Conservation (phyloP, 2,797 vertebrate genomes). For the Tragelaphus oryx region DNA sequence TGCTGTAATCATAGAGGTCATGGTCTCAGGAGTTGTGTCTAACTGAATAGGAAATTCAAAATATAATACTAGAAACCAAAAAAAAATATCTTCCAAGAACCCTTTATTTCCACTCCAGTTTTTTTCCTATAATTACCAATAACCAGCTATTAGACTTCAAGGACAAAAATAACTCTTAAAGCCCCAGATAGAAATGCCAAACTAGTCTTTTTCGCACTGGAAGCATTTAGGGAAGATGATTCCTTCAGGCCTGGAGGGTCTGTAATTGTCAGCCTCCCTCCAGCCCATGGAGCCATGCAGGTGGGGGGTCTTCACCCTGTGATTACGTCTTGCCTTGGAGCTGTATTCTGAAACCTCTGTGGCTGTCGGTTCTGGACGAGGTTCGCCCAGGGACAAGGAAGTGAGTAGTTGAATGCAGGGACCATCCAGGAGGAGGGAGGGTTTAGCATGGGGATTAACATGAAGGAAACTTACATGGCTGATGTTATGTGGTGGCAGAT, state of each 20-base stretch:
- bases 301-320: constrained; percentile 58
- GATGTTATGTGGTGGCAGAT: neutral
- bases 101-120: constrained; percentile 54
- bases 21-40: neutral
- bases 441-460: rapidly evolving
- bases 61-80: constrained; percentile 13
- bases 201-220: constrained; percentile 76
- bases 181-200: constrained; percentile 67
- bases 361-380: neutral
- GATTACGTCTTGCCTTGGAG: constrained; percentile 53
- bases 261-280: constrained; percentile 74
- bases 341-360: neutral
- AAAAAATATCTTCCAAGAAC: constrained; percentile 19
- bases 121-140: constrained; percentile 75
- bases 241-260: constrained; percentile 59
- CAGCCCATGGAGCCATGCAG: constrained; percentile 43
- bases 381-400: neutral
- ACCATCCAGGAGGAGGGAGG: neutral
- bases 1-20: constrained; percentile 59
- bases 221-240: constrained; percentile 71
- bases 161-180: constrained; percentile 78
- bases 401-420: neutral
- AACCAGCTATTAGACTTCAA: constrained; percentile 77
- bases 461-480: neutral
- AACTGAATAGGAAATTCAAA: constrained; percentile 32